Conservation (phyloP, 2,888 invertebrate species). For the Eumacrocentrus americanus region DNA sequence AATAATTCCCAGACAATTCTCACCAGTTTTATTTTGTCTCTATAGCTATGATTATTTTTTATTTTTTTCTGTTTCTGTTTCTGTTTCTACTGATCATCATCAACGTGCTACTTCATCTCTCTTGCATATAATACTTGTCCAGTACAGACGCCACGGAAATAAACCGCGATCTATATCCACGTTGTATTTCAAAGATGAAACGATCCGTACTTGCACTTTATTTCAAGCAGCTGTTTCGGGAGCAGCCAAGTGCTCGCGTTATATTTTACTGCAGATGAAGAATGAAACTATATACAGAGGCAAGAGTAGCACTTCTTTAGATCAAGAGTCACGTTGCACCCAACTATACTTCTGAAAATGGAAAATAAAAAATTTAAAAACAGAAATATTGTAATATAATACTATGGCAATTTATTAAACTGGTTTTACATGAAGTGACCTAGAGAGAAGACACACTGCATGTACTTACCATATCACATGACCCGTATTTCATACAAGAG, state of each 20-base stretch:
- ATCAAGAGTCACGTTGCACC: no score
- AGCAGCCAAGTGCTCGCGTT: conserved; percentile 11
- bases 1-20: conserved; percentile 9
- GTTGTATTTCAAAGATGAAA: conserved; percentile 24
- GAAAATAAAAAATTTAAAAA: no score
- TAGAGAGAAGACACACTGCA: neutral
- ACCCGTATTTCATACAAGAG: conserved; percentile 3
- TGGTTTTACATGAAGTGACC: neutral
- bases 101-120: neutral
- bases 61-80: neutral
- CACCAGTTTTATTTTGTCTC: neutral
- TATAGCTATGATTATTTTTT: neutral
- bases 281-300: no score
- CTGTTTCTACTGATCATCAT: neutral
- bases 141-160: neutral
- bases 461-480: neutral
- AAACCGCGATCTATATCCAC: conserved; percentile 1
- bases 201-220: conserved; percentile 17
- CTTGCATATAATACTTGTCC: neutral
- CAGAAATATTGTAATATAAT: no score
- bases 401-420: neutral
- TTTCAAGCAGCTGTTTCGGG: conserved; percentile 18
- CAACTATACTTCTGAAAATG: no score
- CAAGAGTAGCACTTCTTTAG: no score
- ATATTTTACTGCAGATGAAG: conserved; percentile 14